phyloP scores from a whole-genome alignment of 2,113 vertebrate species.

The Tor tambroides region DNA sequence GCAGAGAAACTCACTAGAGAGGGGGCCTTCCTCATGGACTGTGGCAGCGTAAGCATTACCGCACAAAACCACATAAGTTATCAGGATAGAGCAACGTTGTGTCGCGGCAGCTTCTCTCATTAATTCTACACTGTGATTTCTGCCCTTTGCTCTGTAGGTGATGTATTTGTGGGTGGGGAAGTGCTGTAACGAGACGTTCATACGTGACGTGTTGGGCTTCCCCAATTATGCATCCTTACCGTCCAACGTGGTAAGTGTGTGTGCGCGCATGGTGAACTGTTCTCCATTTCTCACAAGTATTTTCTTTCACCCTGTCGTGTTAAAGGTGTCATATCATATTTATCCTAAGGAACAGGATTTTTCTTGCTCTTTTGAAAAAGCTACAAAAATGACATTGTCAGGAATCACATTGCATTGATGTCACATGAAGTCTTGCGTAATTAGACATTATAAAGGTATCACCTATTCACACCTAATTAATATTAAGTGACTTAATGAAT shows the following conservation, averaged over 20 bases:
- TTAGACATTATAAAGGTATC: not conserved
- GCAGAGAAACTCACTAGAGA: conserved; percentile 89
- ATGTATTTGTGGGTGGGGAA: conserved; percentile 96
- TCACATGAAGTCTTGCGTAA: not conserved
- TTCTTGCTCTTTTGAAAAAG: not conserved
- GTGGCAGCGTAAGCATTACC: conserved; percentile 83
- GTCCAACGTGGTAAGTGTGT: conserved; percentile 86
- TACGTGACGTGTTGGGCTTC: conserved; percentile 92
- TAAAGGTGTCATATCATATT: not conserved
- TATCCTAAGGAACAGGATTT: not conserved
- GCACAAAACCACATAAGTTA: not conserved
- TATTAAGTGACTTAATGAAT: not conserved
- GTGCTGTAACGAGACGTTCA: conserved; percentile 86
- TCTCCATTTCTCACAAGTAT: not conserved
- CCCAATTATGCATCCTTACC: conserved; percentile 87
- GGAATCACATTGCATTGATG: not conserved
- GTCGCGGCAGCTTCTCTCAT: not conserved
- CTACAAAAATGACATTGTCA: not conserved
- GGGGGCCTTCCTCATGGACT: conserved; percentile 95
- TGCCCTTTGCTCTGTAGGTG: conserved; percentile 69
- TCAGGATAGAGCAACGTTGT: not conserved
- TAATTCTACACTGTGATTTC: not conserved
- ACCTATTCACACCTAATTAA: not conserved
- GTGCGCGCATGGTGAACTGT: not conserved
- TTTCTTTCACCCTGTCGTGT: not conserved